phyloP scores from a whole-genome alignment of 2,797 vertebrate genomes.

The Eulemur mongoz region DNA sequence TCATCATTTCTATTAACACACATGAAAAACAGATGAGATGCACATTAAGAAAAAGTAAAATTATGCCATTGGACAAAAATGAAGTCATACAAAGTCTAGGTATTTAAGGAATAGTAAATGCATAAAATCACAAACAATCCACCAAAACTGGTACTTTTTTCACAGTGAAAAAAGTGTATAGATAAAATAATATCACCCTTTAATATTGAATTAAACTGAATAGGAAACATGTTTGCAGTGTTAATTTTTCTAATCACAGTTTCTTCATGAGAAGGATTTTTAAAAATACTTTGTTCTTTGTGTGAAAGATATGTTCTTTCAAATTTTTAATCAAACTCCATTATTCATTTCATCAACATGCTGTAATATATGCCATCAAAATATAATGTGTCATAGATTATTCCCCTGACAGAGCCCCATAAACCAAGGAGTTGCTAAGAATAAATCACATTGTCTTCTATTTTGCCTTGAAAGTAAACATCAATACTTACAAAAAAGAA shows the following conservation, averaged over 20 bases:
- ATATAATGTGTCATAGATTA: slow-evolving; percentile 48
- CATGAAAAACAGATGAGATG: background rate
- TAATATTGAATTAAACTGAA: background rate
- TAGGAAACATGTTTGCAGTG: background rate
- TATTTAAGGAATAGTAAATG: background rate
- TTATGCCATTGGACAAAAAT: slow-evolving; percentile 1
- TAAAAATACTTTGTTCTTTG: background rate
- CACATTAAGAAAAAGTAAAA: slow-evolving; percentile 31
- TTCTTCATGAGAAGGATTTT: background rate
- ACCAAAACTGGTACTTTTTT: background rate
- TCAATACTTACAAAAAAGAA: background rate
- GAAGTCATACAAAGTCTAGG: background rate
- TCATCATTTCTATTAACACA: background rate
- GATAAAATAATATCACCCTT: background rate
- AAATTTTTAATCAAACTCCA: slow-evolving; percentile 9
- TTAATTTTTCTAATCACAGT: slow-evolving; percentile 37
- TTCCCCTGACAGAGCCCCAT: background rate
- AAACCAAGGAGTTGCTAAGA: background rate
- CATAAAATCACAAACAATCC: background rate
- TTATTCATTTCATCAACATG: slow-evolving; percentile 44
- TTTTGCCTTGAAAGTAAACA: slow-evolving; percentile 50
- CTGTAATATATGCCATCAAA: background rate
- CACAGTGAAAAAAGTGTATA: background rate
- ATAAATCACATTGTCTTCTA: slow-evolving; percentile 43
- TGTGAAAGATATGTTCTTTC: slow-evolving; percentile 36